These are phyloP conservation scores for Strigops habroptila DNA, from an alignment of 2,113 vertebrate species.

Conservation along the genomic window DNA sequence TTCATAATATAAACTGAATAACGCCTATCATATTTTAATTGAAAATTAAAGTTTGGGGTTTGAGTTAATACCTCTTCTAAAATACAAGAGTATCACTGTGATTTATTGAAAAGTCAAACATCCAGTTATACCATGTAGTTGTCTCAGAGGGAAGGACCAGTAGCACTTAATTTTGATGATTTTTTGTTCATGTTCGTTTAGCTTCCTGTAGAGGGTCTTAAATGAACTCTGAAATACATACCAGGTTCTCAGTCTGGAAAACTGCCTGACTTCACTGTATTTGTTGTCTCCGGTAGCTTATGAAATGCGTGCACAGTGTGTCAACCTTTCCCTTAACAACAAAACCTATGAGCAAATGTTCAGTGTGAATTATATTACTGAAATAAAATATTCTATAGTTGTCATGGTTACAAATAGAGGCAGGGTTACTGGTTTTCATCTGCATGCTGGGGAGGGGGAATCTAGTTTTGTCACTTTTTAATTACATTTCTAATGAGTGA, in stretches of 20 bases:
- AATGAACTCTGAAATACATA: not conserved
- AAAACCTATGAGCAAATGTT: constrained; percentile 70
- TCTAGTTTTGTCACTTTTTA: constrained; percentile 74
- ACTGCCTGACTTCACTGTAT: constrained; percentile 2
- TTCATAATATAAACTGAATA: not conserved
- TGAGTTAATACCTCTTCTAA: not conserved
- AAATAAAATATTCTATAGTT: constrained; percentile 81
- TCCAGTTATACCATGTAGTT: not conserved
- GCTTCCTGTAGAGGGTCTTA: not conserved
- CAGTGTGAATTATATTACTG: constrained; percentile 69
- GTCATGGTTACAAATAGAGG: constrained; percentile 82
- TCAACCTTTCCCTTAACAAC: constrained; percentile 64
- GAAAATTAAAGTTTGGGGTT: not conserved
- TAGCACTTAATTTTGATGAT: not conserved
- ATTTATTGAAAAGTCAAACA: not conserved
- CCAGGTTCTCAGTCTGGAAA: not conserved
- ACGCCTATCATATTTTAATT: not conserved
- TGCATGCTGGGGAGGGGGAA: constrained; percentile 58
- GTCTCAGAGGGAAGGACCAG: not conserved
- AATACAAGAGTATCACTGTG: rapidly evolving
- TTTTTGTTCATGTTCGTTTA: not conserved
- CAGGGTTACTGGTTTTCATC: constrained; percentile 78
- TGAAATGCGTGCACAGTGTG: constrained; percentile 28
- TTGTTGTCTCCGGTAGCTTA: constrained; percentile 11
- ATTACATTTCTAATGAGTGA: constrained; percentile 72